Conservation (phyloP, 2,113 vertebrate species). For the Heliornis fulica region DNA sequence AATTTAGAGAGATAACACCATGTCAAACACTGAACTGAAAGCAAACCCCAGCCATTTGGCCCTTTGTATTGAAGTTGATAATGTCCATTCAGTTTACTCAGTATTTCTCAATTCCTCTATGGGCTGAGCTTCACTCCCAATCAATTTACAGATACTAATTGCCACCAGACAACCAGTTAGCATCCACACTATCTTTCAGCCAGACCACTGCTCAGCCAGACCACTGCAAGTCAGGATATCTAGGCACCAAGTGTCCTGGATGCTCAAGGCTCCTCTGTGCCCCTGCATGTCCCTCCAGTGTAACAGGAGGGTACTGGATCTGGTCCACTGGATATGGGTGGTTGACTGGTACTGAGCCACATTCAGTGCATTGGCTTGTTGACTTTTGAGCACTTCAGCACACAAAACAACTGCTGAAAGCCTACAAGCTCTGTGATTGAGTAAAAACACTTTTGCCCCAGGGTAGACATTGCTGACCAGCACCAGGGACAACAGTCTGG, state of each 20-base stretch:
- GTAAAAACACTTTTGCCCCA: background rate
- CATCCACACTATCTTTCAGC: background rate
- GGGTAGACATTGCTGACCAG: background rate
- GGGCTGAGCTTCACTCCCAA: background rate
- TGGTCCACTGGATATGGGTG: background rate
- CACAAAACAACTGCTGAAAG: background rate
- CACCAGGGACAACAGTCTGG: background rate
- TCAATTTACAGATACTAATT: background rate
- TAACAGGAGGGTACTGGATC: background rate
- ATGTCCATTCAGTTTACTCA: background rate
- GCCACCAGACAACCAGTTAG: background rate
- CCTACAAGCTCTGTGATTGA: background rate
- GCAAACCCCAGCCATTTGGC: background rate
- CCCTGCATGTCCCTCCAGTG: rapidly evolving
- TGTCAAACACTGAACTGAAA: background rate
- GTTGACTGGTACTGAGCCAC: background rate
- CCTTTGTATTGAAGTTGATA: background rate
- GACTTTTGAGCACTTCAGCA: background rate
- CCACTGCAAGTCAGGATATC: background rate
- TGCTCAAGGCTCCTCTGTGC: background rate
- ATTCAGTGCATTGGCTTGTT: background rate
- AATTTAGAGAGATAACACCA: background rate
- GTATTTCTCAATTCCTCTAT: background rate
- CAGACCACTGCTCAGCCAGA: background rate
- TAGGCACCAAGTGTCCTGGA: background rate